A percentile compares a stretch with the other conserved stretches of the same genome.
These are phyloP conservation scores for Nymphalis c-album DNA, from an alignment of 2,888 invertebrate genomes.

Conservation along the genomic window DNA sequence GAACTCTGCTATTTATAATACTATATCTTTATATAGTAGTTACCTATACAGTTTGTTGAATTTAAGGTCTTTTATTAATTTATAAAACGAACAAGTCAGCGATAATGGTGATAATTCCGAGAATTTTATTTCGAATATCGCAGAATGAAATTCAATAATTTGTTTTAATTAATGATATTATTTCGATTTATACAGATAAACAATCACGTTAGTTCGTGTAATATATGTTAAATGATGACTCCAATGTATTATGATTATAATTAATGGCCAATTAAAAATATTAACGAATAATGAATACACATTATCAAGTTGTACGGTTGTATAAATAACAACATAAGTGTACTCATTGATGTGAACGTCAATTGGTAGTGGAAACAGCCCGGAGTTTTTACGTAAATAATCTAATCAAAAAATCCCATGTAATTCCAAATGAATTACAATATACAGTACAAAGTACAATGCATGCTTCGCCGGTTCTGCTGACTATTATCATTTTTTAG, in stretches of 20 bases:
- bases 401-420: slow-evolving; percentile 23
- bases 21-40: too few relatives aligned
- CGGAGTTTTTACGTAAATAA: slow-evolving; percentile 21
- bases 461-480: background rate
- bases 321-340: slow-evolving; percentile 10
- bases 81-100: too few relatives aligned
- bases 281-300: background rate
- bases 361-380: slow-evolving; percentile 30
- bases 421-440: slow-evolving; percentile 9
- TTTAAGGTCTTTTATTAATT: too few relatives aligned
- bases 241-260: background rate
- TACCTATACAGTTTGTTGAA: too few relatives aligned
- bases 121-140: too few relatives aligned
- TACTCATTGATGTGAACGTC: slow-evolving; percentile 14
- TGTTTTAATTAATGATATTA: too few relatives aligned
- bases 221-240: background rate
- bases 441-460: slow-evolving; percentile 11
- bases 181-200: too few relatives aligned
- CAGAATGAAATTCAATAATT: too few relatives aligned
- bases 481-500: background rate
- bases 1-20: too few relatives aligned
- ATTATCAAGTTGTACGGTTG: background rate
- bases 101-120: too few relatives aligned
- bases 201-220: background rate
- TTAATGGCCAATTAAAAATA: slow-evolving; percentile 2